phyloP scores from a whole-genome alignment of 2,797 vertebrate species.

The Ptychobarbus kaznakovi region DNA sequence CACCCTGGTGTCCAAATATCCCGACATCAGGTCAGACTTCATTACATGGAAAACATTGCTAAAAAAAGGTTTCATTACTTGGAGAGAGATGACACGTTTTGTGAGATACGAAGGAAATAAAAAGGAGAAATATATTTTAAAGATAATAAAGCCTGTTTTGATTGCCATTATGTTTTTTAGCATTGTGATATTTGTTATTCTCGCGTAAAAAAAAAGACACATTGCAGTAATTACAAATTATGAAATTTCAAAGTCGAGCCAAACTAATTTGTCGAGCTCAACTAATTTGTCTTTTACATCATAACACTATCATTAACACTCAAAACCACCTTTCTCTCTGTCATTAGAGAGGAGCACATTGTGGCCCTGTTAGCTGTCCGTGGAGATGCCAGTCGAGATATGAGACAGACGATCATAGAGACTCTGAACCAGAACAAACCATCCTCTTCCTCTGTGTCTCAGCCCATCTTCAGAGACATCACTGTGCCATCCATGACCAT shows the following conservation, averaged over 20 bases:
- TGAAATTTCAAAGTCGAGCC: no score
- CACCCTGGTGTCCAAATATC: slow-evolving; percentile 94
- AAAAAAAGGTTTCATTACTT: background rate
- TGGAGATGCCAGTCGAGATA: slow-evolving; percentile 93
- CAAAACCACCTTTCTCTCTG: background rate
- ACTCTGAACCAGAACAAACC: slow-evolving; percentile 90
- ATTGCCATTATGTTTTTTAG: background rate
- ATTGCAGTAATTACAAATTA: background rate
- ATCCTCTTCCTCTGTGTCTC: slow-evolving; percentile 75
- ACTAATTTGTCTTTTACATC: background rate
- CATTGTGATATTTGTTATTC: background rate
- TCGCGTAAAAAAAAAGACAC: no score
- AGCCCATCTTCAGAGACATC: slow-evolving; percentile 93
- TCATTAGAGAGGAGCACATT: slow-evolving; percentile 92
- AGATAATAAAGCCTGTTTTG: background rate
- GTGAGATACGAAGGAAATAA: no score
- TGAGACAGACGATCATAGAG: slow-evolving; percentile 96
- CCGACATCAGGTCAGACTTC: slow-evolving; percentile 89
- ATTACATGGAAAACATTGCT: background rate
- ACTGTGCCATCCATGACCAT: slow-evolving; percentile 86
- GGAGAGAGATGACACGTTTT: background rate
- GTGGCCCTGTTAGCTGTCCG: slow-evolving; percentile 89
- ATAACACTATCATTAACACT: background rate
- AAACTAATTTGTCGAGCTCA: background rate
- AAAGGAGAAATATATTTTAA: no score